Evolutionary conservation across 2,888 invertebrate species (phyloP), one percentile per base, ranked within the genome.

Genomic region (Melieria omissa): DNA sequence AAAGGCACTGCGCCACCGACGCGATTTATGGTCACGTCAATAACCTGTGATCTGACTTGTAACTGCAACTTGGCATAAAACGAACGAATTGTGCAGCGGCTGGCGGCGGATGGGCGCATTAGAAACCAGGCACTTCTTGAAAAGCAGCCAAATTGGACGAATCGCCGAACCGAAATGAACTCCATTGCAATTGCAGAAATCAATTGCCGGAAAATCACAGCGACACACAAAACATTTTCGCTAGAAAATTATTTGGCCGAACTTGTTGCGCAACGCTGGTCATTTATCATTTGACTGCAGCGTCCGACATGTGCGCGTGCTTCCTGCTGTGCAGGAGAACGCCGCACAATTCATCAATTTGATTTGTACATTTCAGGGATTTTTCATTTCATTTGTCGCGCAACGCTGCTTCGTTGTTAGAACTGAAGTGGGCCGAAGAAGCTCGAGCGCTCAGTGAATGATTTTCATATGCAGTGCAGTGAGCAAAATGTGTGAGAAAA

Each of bases 1-100:
- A 42, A 6, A 16, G 5, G 44, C 45, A 5, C 6, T 8, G 7
- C 14, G 52, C 52, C 44, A 5, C 4, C 57, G 46, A 8, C 44
- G 64, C 62, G 71, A 74, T 74, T 74, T 74, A 74, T 74, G 73
- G 65, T 71, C 74, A 74, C 74, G 74, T 74, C 74, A 72, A 74
- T 71, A 71, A 74, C 73, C 74, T 74, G 71, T 74, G 74, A 74
- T 73, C 72, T 69, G 68, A 52, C 63, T 52, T 69, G 72, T 66
- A 72, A 66, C 74, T 60, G 60, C 64, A 61, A 52, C 70, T 65
- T 47, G 69, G 52, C 63, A 68, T 54, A 54, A 57, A 64, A 68
- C 29, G 42, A 57, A 47, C 55, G 63, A 62, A 70, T 47, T 29
- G 29, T 29, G 29, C 29, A 29, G 29, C 29, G 29, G 29, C 29